Conservation (phyloP, 2,888 invertebrate genomes). For the Stegophylla sp. region DNA sequence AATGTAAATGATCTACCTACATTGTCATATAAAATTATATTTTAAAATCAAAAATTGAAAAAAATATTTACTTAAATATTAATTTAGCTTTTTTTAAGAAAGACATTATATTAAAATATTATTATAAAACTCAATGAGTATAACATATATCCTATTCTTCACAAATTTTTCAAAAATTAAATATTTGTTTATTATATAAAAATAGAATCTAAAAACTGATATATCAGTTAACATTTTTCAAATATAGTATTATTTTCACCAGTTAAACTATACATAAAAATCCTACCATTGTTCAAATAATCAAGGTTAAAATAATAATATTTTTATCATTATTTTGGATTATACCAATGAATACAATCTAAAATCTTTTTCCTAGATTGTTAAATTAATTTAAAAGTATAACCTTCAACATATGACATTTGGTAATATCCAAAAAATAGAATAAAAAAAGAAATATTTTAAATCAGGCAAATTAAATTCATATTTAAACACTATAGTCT, state of each 20-base stretch:
- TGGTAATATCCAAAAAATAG: constrained; percentile 10
- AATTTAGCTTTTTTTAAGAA: no score
- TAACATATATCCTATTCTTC: no score
- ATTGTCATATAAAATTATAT: no score
- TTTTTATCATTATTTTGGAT: constrained; percentile 4
- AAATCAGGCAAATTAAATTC: constrained; percentile 22
- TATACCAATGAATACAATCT: constrained; percentile 28
- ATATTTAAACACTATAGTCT: constrained; percentile 7
- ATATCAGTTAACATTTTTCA: background rate
- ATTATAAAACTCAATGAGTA: no score
- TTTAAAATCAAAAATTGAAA: no score
- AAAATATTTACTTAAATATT: no score
- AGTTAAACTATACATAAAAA: background rate
- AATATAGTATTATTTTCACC: background rate
- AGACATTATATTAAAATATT: no score
- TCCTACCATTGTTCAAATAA: background rate
- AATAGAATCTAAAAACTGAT: background rate
- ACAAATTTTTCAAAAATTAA: no score
- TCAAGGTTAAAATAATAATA: constrained; percentile 37
- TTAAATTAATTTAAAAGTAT: constrained; percentile 22
- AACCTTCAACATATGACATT: constrained; percentile 50
- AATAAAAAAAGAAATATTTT: background rate
- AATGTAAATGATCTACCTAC: no score
- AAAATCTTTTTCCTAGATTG: constrained; percentile 12
- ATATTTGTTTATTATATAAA: no score